Percentiles rank a stretch among this genome's conserved stretches.
These are phyloP conservation scores for Lethenteron camtschaticum DNA, from an alignment of 2,113 vertebrate species.

Conservation along the genomic window DNA sequence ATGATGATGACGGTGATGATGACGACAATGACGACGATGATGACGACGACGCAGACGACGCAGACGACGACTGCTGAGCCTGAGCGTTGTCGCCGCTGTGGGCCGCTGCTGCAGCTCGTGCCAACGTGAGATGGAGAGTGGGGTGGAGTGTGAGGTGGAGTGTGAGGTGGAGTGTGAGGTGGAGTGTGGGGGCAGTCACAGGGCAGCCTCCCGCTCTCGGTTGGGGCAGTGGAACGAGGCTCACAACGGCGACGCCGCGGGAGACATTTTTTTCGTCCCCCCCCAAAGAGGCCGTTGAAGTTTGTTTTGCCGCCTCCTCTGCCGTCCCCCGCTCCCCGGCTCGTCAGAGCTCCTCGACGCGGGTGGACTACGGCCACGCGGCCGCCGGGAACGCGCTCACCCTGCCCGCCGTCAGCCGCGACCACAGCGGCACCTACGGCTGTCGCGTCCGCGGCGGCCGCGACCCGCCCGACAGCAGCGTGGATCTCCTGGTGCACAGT, in stretches of 20 bases:
- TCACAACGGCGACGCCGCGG: background rate
- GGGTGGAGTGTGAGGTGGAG: background rate
- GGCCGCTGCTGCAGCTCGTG: background rate
- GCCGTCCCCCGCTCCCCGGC: no score
- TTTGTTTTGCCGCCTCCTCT: no score
- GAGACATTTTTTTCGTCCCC: no score
- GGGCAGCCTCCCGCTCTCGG: background rate
- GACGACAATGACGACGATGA: background rate
- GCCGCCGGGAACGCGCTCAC: no score
- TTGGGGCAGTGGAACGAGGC: background rate
- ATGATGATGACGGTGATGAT: background rate
- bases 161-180: background rate
- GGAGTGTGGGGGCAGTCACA: background rate
- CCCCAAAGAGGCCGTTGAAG: no score
- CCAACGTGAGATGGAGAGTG: background rate
- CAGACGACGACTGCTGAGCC: background rate
- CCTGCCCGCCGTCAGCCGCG: no score
- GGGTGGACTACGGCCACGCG: no score
- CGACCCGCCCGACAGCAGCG: no score
- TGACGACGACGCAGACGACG: background rate
- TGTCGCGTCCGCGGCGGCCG: no score
- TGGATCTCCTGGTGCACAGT: no score
- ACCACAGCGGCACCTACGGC: no score
- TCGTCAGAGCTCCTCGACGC: no score
- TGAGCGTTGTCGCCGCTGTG: background rate